Evolutionary conservation across 2,797 vertebrate species (phyloP), one percentile per base, ranked within the genome.

Genomic region (Malacoctenus gilli): DNA sequence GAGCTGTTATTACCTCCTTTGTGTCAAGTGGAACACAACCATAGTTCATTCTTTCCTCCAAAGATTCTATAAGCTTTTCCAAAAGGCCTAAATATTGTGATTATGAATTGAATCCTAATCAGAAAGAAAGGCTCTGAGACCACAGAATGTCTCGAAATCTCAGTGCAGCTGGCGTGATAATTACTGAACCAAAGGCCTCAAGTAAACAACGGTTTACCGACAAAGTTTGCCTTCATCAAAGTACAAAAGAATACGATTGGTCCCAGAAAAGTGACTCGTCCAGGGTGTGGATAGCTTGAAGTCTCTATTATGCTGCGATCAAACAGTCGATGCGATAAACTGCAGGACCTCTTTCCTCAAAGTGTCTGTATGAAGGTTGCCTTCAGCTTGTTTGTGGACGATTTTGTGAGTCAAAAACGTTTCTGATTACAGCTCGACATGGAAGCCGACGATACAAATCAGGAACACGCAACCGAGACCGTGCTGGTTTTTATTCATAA

Each of bases 61-160:
- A 44, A 42, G 1, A 22, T 40, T 8, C n/a, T 12, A 40, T 28
- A 28, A 28, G 9, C 25, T 6, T 28, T 28, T 28, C 25, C 6
- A 41, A 7, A 36, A 22, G 19, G 12, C 11, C 12, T 6, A 38
- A 34, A 32, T 8, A 32, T 3, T 18, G 1, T 19, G 9, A 21
- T 22, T 46, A 19, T 54, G 8, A 51, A 47, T 47, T 54, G 1
- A 39, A 13, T 5, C 47, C 9, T 53, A 23, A 35, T 35, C 13
- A 22, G 19, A 2, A 1, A 8, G 36, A 40, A 2, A 16, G 19
- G 15, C 3, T 54, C 13, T 0, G n/a, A 41, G 23, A 53, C 36
- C 23, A 8, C 48, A 43, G 9, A 43, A 34, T 7, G 20, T 35
- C 40, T 34, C 16, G 8, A 30, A 9, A 16, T 37, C 30, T 13